A percentile compares a stretch with the other conserved stretches of the same genome.
phyloP scores from a whole-genome alignment of 2,113 vertebrate genomes.

The Serinus canaria region DNA sequence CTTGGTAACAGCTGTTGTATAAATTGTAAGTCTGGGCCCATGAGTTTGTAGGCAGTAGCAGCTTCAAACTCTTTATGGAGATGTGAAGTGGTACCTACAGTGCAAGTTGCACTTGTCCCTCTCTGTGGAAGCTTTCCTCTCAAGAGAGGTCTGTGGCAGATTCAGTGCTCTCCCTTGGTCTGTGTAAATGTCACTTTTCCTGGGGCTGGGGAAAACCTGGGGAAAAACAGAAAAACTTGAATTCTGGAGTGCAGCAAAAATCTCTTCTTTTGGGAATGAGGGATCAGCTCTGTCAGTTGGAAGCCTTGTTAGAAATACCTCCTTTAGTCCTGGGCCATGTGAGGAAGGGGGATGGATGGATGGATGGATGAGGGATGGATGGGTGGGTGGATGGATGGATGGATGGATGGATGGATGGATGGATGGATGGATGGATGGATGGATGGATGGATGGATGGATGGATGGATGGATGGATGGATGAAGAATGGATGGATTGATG shows the following conservation, averaged over 20 bases:
- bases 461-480: not conserved
- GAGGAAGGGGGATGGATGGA: not conserved
- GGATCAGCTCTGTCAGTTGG: not conserved
- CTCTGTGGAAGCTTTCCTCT: not conserved
- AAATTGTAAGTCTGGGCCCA: not conserved
- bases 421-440: fast-evolving
- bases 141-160: not conserved
- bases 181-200: not conserved
- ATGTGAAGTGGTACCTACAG: not conserved
- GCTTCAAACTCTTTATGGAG: not conserved
- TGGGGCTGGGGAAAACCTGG: not conserved
- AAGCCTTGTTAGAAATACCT: not conserved
- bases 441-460: not conserved
- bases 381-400: fast-evolving
- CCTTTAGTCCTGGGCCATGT: not conserved
- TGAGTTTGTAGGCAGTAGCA: not conserved
- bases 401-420: not conserved
- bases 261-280: not conserved
- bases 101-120: not conserved
- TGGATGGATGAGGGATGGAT: not conserved
- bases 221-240: not conserved
- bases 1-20: not conserved
- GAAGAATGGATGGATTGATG: not conserved
- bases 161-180: not conserved
- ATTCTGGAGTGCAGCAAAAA: not conserved